Percentiles rank a stretch among this genome's conserved stretches.
Evolutionary conservation across 2,113 vertebrate species (phyloP).

Genomic region (Caranx ignobilis): DNA sequence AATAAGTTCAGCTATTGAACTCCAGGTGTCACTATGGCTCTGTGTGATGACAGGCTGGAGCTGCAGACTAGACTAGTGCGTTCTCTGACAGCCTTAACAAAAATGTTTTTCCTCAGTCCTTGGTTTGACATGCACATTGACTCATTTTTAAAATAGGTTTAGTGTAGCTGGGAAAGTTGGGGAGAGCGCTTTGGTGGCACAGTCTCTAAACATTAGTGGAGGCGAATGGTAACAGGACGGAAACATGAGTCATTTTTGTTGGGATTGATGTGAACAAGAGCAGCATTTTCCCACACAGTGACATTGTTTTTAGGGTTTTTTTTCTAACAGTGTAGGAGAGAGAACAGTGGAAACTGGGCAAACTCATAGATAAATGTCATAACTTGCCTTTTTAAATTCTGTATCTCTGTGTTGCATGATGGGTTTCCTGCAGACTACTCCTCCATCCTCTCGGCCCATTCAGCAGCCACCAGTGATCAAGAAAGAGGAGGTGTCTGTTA

Average conservation of each 20-base stretch:
- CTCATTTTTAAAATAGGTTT: constrained; percentile 21
- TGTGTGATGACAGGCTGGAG: neutral
- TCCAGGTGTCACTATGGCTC: neutral
- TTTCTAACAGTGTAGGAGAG: neutral
- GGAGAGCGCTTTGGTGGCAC: constrained; percentile 4
- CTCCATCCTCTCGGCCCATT: constrained; percentile 75
- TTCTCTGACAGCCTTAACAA: neutral
- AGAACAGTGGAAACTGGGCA: neutral
- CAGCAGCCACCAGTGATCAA: constrained; percentile 75
- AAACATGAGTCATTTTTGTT: constrained; percentile 27
- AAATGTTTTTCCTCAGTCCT: neutral
- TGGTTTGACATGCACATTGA: constrained; percentile 6
- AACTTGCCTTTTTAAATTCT: constrained; percentile 10
- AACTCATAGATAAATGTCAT: neutral
- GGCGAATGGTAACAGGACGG: neutral
- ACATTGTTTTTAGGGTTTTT: neutral
- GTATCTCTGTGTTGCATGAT: constrained; percentile 16
- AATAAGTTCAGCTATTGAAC: neutral
- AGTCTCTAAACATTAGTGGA: constrained; percentile 23
- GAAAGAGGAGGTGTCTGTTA: constrained; percentile 13
- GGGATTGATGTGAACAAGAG: constrained; percentile 13
- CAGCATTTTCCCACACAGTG: constrained; percentile 29
- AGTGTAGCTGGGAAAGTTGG: constrained; percentile 20
- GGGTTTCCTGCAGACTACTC: constrained; percentile 59
- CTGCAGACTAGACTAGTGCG: neutral